These are phyloP conservation scores for Holacanthella duospinosa DNA, from an alignment of 2,888 invertebrate species.

Conservation along the genomic window DNA sequence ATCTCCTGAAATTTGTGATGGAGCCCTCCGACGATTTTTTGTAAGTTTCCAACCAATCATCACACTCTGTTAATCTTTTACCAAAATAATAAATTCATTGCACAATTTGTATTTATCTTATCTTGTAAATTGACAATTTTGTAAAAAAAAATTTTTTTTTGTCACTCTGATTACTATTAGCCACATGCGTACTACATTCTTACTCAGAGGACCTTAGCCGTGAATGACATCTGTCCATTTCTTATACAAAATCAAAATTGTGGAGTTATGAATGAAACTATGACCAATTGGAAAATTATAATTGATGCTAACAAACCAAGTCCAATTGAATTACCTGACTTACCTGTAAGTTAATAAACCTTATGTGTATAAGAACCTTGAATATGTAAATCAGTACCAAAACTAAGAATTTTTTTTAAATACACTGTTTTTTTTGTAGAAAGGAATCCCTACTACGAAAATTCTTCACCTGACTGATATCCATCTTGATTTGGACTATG, in stretches of 20 bases:
- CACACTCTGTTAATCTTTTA: too few relatives aligned
- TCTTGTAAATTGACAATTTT: background rate
- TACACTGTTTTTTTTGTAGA: constrained; percentile 10
- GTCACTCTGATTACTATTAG: background rate
- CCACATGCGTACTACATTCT: background rate
- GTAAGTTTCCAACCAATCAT: background rate
- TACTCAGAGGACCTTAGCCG: constrained; percentile 10
- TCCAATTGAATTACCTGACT: constrained; percentile 15
- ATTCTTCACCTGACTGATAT: constrained; percentile 64
- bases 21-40: background rate
- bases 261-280: constrained; percentile 20
- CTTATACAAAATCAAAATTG: constrained; percentile 19
- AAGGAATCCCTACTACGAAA: constrained; percentile 33
- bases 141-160: background rate
- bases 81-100: too few relatives aligned
- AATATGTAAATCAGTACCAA: background rate
- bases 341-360: constrained; percentile 18
- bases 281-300: constrained; percentile 27
- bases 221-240: constrained; percentile 27
- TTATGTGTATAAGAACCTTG: background rate
- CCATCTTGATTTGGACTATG: constrained; percentile 67
- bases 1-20: background rate
- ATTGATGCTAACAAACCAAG: constrained; percentile 24
- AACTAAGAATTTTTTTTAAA: background rate
- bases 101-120: too few relatives aligned